Base-by-base conservation (phyloP, 1,140 invertebrate species). In the Drosophila ogumai region DNA sequence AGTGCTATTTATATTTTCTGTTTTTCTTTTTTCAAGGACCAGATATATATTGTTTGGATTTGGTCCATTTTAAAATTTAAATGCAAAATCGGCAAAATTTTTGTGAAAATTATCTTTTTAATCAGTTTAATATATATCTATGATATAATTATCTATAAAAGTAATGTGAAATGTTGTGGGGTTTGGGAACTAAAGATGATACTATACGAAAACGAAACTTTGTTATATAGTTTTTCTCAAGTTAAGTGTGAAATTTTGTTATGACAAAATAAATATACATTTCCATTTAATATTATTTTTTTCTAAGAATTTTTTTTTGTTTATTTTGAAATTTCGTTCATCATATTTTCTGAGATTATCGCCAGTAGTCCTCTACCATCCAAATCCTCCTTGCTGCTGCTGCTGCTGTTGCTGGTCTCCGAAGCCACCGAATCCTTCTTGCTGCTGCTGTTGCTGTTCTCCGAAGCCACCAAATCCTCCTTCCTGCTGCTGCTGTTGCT, bases 321-420 rank as follows among this genome's bases (percentile, higher is more conserved):
- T 68, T 40, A 40, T 41, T 40, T 38, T 2, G 17, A 22, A 13
- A 17, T 63, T 38, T 32, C 31, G 28, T 49, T 50, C 3, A 34
- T 19, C 61, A 32, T 80, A 73, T 69, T 81, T 69, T 80, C 65
- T 19, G 34, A 64, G 46, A 54, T 6, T 19, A 7, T 52, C 6
- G 10, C 6, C 6, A n/a, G 46, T 8, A 6, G 15, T 38, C 9
- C 6, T 64, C 44, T 43, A 60, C 65, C 36, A 31, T 12, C 34
- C 46, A 4, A 56, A 40, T 6, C n/a, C 36, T 1, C 7, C 50
- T 17, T 71, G 59, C 13, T 69, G 67, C 25, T 69, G 66, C 12
- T 69, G 66, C 6, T 71, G 67, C 25, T 72, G 68, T 4, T 72
- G 68, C 12, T 73, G 46, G 0, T 47, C 49, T 1, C 36, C 36